Base-by-base conservation (phyloP, 1,140 invertebrate genomes). In the Wiebesia pumilae region DNA sequence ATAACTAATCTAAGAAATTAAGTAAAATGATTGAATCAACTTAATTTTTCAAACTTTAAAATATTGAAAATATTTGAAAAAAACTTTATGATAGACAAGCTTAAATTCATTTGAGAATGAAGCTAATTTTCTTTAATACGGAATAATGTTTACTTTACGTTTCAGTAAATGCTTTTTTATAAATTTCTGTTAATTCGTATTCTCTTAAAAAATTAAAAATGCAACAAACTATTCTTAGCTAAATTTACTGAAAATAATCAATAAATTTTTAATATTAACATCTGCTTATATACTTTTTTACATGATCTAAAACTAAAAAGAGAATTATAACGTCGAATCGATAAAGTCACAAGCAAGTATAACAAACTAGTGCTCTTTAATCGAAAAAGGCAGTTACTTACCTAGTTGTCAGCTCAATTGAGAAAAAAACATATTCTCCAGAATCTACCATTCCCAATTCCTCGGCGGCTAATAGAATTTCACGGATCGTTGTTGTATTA, bases 361-460 rank as follows among this genome's bases (percentile, higher is more conserved):
- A 71, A 71, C 14, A 71, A 38, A 71, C 3, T 19, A 35, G 4
- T 7, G 33, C 33, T 38, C 38, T 0, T 1, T 7, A 71, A 71
- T 71, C 16, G 33, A 71, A 71, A 9, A 38, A 71, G 69, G 38
- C 71, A 43, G 43, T 75, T 43, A 75, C 75, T 83, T 81, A 87
- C 86, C 86, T 87, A 40, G 43, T 84, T 54, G 98, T 98, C 21
- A 99, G 94, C 92, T 99, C 98, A 89, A 99, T 98, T 92, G 98
- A 99, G 94, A 99, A 98, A 94, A 99, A 99, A 54, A 99, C 98
- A 93, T 99, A 99, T 94, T 99, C 98, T 27, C 98, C 98, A 84
- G 97, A 98, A 89, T 97, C 96, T 69, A 98, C 97, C 97, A 99
- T 98, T 85, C 98, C 97, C 58, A 99, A 94, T 89, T 98, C 96